A percentile compares a stretch with the other conserved stretches of the same genome.
Evolutionary conservation across 2,797 vertebrate genomes (phyloP).

Genomic region (Crenuchus spilurus): DNA sequence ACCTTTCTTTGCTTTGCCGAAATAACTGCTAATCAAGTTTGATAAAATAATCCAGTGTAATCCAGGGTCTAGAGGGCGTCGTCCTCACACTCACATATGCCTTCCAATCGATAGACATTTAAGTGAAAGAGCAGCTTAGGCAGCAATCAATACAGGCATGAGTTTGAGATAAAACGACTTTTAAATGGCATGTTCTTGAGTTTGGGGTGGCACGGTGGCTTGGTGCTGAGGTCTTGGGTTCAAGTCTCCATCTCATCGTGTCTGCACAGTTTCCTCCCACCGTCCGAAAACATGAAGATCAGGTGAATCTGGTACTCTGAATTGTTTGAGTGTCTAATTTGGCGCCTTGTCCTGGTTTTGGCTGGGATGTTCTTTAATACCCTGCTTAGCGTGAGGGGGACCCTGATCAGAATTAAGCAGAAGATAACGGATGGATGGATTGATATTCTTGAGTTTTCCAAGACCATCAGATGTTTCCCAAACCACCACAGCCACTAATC

Average conservation of each 20-base stretch:
- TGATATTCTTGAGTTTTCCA: background rate
- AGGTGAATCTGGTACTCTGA: too few relatives aligned
- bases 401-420: too few relatives aligned
- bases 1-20: background rate
- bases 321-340: too few relatives aligned
- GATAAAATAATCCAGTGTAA: background rate
- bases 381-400: too few relatives aligned
- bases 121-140: constrained; percentile 11
- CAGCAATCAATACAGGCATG: constrained; percentile 14
- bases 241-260: too few relatives aligned
- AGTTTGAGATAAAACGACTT: constrained; percentile 1
- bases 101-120: constrained; percentile 26
- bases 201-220: too few relatives aligned
- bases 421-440: too few relatives aligned
- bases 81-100: background rate
- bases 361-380: too few relatives aligned
- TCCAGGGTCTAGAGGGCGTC: background rate
- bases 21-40: background rate
- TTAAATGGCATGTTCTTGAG: background rate
- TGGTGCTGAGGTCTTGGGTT: too few relatives aligned
- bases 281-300: too few relatives aligned
- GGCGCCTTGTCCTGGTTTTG: too few relatives aligned
- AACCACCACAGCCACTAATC: background rate
- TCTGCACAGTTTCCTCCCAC: too few relatives aligned
- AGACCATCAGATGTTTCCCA: constrained; percentile 8